Percentiles rank a stretch among this genome's conserved stretches.
Conservation (phyloP, 2,888 invertebrate genomes). For the Eupithecia subfuscata region DNA sequence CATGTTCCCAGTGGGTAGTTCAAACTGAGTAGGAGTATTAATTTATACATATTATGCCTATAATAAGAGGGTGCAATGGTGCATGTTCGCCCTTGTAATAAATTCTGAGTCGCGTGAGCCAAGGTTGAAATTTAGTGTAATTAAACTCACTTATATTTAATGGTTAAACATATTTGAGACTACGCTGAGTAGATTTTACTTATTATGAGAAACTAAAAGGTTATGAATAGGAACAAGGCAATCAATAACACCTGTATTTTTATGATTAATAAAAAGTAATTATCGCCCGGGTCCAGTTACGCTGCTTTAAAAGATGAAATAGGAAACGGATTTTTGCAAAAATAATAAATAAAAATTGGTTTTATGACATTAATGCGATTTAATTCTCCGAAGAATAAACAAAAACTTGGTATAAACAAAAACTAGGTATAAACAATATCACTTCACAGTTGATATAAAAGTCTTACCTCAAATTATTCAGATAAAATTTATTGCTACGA, state of each 20-base stretch:
- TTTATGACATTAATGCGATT: neutral
- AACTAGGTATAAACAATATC: neutral
- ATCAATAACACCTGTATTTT: neutral
- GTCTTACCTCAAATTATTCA: neutral
- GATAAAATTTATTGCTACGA: neutral
- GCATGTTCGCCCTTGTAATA: slow-evolving; percentile 46
- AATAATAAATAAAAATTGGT: neutral
- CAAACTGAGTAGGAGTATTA: slow-evolving; percentile 49
- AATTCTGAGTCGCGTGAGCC: slow-evolving; percentile 43
- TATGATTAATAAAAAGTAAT: neutral
- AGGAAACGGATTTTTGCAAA: neutral
- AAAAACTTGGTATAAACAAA: neutral
- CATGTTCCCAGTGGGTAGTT: slow-evolving; percentile 52
- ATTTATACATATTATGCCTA: slow-evolving; percentile 60
- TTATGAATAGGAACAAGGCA: neutral
- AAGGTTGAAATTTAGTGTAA: slow-evolving; percentile 8
- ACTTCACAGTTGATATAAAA: neutral
- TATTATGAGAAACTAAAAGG: neutral
- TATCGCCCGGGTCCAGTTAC: neutral
- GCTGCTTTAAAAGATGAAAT: neutral
- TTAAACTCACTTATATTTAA: slow-evolving; percentile 10
- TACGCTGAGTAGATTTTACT: neutral
- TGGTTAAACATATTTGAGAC: neutral
- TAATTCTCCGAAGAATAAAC: neutral
- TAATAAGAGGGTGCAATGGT: slow-evolving; percentile 50